phyloP scores from a whole-genome alignment of 2,113 vertebrate species.

The Glaucomys volans region DNA sequence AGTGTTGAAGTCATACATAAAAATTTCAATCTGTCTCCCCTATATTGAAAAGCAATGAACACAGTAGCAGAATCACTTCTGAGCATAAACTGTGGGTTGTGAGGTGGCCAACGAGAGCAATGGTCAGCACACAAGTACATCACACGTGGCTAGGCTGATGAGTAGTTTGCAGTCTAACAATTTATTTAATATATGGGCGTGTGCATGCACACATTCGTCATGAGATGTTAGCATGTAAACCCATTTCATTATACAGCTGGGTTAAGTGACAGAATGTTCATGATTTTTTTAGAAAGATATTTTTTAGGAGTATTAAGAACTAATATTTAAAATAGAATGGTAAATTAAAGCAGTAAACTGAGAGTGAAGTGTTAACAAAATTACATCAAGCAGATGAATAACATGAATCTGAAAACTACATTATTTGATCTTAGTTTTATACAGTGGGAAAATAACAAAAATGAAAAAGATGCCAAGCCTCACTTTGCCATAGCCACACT shows the following conservation, averaged over 20 bases:
- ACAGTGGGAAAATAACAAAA: constrained; percentile 1
- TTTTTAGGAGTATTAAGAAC: constrained; percentile 40
- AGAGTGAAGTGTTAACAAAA: constrained; percentile 34
- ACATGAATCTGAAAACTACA: constrained; percentile 7
- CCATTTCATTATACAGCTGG: constrained; percentile 13
- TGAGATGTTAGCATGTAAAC: background rate
- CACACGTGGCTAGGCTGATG: background rate
- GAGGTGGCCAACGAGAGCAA: background rate
- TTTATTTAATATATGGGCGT: background rate
- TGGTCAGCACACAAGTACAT: accelerated
- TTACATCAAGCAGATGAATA: background rate
- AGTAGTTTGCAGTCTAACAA: background rate
- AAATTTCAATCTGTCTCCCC: constrained; percentile 13
- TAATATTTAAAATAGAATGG: constrained; percentile 19
- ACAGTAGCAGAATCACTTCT: background rate
- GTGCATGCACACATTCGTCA: background rate
- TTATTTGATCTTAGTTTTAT: constrained; percentile 24
- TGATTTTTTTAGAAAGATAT: background rate
- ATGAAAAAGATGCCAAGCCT: background rate
- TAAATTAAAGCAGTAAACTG: constrained; percentile 53
- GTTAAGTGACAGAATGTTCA: background rate
- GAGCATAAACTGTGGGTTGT: background rate
- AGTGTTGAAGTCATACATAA: constrained; percentile 54
- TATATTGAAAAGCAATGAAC: background rate
- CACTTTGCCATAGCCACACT: background rate